Base-by-base conservation (phyloP, 2,888 invertebrate species). In the Cosmorhoe ocellata region DNA sequence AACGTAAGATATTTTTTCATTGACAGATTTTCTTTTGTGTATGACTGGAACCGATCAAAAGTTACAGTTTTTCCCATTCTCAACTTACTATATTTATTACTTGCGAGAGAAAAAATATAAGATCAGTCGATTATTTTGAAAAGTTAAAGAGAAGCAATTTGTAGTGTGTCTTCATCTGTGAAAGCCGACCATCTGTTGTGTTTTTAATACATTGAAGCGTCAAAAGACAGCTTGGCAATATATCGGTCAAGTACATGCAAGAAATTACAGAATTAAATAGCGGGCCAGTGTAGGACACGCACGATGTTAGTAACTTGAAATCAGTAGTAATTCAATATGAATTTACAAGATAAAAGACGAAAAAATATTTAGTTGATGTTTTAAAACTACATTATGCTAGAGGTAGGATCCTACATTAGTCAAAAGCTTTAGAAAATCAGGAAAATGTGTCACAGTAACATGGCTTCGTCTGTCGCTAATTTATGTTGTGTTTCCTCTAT, bases 181-280 rank as follows among this genome's bases (percentile, higher is more conserved):
- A 27, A 30, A 48, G 33, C 41, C 13, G 34, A 48, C 36, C 56
- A 55, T 58, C 51, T 53, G 58, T 52, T 63, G 49, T 50, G 36
- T 48, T 42, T 54, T 10, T 55, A 51, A 51, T 59, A 56, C 56
- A 63, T 58, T 53, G 26, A 42, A 31, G 52, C 52, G 48, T 50
- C 26, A 34, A 41, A 26, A 42, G 32, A 39, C 30, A 22, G 44
- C 42, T 12, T 22, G 34, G 13, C 41, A 43, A 43, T 58, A 51
- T 46, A 49, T 59, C 56, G 58, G 62, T 62, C 62, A 62, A 62
- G 59, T 58, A 53, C 58, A 55, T 37, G 18, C 11, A 38, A 32
- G 47, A 37, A 50, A 45, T 32, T 30, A 24, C 31, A 45, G 39
- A 49, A 9, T 8, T 30, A 34, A 43, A 27, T 9, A 30, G 7